Conservation (phyloP, 2,797 vertebrate species). For the Vipera latastei region DNA sequence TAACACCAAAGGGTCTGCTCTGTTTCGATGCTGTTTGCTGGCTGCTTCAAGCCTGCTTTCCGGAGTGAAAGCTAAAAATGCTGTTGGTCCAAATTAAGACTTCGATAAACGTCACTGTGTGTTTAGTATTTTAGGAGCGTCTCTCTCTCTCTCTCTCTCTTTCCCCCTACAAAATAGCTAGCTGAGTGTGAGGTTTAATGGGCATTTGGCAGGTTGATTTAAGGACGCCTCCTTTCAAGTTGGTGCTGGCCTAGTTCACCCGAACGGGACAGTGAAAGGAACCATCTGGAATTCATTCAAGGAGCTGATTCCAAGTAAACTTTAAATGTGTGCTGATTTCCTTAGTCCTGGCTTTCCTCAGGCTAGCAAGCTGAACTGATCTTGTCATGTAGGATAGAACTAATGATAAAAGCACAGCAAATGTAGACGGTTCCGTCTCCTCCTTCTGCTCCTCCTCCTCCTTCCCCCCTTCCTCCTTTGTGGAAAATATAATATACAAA, state of each 20-base stretch:
- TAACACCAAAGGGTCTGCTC: neutral
- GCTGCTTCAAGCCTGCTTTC: neutral
- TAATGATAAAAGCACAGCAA: constrained; percentile 62
- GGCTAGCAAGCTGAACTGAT: constrained; percentile 66
- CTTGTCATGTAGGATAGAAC: constrained; percentile 63
- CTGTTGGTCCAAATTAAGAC: neutral
- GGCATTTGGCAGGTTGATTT: constrained; percentile 76
- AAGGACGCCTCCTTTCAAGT: constrained; percentile 68
- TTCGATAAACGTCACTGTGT: constrained; percentile 2
- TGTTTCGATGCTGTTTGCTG: neutral
- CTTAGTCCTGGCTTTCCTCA: constrained; percentile 70
- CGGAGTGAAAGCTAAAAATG: neutral
- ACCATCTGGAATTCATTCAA: constrained; percentile 81
- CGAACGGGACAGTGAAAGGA: constrained; percentile 69
- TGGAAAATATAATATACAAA: neutral
- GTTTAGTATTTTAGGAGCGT: constrained; percentile 60
- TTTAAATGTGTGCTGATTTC: constrained; percentile 71
- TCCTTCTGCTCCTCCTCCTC: neutral
- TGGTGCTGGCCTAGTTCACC: constrained; percentile 65
- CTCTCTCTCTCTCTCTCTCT: constrained; percentile 40
- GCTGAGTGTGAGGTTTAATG: constrained; percentile 49
- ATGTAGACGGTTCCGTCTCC: constrained; percentile 51
- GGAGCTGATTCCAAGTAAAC: constrained; percentile 71
- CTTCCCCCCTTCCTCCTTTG: neutral
- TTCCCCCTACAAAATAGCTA: constrained; percentile 45